Evolutionary conservation across 2,888 invertebrate species (phyloP), one percentile per base, ranked within the genome.

Genomic region (Limnephilus lunatus): DNA sequence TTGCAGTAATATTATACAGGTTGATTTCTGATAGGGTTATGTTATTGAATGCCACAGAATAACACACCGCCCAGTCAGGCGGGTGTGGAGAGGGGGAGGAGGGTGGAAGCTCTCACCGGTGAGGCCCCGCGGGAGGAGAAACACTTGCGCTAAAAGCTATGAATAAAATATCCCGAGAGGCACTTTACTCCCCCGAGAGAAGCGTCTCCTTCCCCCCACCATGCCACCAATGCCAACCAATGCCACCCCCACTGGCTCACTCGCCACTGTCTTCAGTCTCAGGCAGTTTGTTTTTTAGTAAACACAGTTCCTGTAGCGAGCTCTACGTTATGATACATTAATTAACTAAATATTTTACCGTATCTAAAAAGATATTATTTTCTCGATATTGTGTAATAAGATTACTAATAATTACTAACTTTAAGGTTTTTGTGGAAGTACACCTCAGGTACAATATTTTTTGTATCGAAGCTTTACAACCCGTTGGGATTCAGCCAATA

Each of bases 91-190:
- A 5, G n/a, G 12, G 53, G 31, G 86, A n/a, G 86, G 48, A n/a
- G 12, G 48, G 30, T 12, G 53, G 68, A 9, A 68, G 68, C 68
- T 68, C 25, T 68, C 68, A 25, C 82, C 82, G 12, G 82, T 32
- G 82, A 39, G 83, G 83, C 39, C 35, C 82, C 32, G 83, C 30
- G 68, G 92, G 92, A 93, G 92, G 89, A 91, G 92, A 92, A 93
- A 92, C 93, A 93, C 93, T 93, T 93, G 93, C 93, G 93, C 93
- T 93, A 93, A 93, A 93, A 93, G 93, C 93, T 91, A 93, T 93
- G 93, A 93, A 93, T 93, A 93, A 93, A 93, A 93, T 93, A 93
- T 93, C 90, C 89, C 92, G 83, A 87, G 88, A 88, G 92, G 91
- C 93, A 93, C 93, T 93, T 93, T 93, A 91, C 86, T 81, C 91